These are phyloP conservation scores for Pygocentrus nattereri DNA, from an alignment of 2,797 vertebrate species.

Conservation along the genomic window DNA sequence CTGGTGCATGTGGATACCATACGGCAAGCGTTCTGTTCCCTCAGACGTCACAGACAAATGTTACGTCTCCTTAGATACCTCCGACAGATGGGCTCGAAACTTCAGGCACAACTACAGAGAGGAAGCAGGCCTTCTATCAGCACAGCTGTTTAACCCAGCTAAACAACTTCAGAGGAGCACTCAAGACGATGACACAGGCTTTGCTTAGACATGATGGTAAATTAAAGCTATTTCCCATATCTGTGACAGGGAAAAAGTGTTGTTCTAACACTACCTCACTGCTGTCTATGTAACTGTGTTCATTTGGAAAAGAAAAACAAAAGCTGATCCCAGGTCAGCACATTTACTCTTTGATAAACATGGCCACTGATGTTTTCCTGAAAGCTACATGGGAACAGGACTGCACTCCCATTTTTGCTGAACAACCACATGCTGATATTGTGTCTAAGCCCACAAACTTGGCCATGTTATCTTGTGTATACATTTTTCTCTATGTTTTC, in stretches of 20 bases:
- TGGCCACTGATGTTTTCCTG: neutral
- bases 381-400: neutral
- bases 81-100: constrained; percentile 64
- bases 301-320: neutral
- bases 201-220: too few relatives aligned
- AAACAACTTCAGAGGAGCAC: neutral
- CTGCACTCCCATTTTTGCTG: neutral
- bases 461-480: neutral
- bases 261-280: neutral
- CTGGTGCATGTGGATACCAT: constrained; percentile 37
- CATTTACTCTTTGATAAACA: neutral
- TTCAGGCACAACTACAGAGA: constrained; percentile 44
- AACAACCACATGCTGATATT: neutral
- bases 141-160: constrained; percentile 28
- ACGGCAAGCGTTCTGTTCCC: constrained; percentile 2
- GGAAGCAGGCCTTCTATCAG: constrained; percentile 4
- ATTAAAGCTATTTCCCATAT: neutral
- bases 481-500: neutral
- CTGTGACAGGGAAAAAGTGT: neutral
- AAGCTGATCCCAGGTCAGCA: neutral
- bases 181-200: neutral
- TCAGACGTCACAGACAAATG: constrained; percentile 52
- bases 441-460: neutral
- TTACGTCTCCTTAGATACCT: constrained; percentile 56
- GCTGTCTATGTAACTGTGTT: neutral